phyloP scores from a whole-genome alignment of 2,797 vertebrate genomes.

The Pseudochaenichthys georgianus region DNA sequence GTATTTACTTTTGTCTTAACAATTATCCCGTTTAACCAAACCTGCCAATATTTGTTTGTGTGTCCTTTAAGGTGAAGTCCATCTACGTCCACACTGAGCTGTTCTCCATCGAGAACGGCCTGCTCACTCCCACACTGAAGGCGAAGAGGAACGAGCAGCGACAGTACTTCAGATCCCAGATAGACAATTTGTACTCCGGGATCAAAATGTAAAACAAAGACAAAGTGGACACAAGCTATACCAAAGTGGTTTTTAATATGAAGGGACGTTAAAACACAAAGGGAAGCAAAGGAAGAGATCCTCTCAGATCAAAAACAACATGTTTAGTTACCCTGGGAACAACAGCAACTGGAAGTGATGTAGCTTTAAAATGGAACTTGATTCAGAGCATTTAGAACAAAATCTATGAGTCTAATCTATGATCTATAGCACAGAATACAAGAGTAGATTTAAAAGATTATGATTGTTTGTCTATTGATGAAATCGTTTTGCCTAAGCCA shows the following conservation, averaged over 20 bases:
- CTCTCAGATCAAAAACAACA: background rate
- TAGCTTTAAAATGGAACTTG: conserved; percentile 9
- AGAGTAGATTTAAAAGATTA: background rate
- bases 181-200: conserved; percentile 91
- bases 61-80: conserved; percentile 88
- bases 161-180: conserved; percentile 89
- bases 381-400: conserved; percentile 23
- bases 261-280: background rate
- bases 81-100: conserved; percentile 88
- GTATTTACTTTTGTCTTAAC: too few species aligned
- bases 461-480: background rate
- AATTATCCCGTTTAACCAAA: background rate
- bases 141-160: conserved; percentile 91
- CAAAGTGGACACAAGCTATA: background rate
- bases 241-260: conserved; percentile 12
- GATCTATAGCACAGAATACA: background rate
- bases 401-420: background rate
- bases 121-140: conserved; percentile 97
- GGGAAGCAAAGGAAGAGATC: conserved; percentile 7
- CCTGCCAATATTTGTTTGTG: background rate
- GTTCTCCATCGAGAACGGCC: conserved; percentile 92
- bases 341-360: background rate
- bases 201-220: conserved; percentile 81
- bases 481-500: background rate
- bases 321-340: background rate